phyloP scores from a whole-genome alignment of 1,140 invertebrate genomes.

The Brachionus rubens region DNA sequence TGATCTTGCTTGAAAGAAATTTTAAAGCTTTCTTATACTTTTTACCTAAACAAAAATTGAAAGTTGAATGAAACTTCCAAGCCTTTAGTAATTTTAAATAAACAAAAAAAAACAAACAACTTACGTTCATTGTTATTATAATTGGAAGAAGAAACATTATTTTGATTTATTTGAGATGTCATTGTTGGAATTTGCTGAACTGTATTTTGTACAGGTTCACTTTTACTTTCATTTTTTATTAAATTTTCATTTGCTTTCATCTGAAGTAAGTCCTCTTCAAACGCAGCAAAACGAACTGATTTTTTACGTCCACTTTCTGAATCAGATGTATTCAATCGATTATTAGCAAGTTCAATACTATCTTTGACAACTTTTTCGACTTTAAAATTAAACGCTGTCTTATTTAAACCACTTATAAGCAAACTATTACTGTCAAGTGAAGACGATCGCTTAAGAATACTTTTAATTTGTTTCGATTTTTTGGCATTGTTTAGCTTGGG shows the following conservation, averaged over 20 bases:
- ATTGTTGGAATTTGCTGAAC: too few relatives aligned
- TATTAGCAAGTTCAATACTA: slow-evolving; percentile 34
- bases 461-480: slow-evolving; percentile 18
- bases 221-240: not conserved
- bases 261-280: not conserved
- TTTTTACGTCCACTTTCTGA: slow-evolving; percentile 20
- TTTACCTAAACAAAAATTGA: too few relatives aligned
- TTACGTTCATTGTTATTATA: too few relatives aligned
- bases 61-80: too few relatives aligned
- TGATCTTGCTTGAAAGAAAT: too few relatives aligned
- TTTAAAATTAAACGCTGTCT: not conserved
- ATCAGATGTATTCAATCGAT: not conserved
- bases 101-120: too few relatives aligned
- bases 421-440: slow-evolving; percentile 8
- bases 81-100: too few relatives aligned
- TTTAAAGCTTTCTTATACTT: too few relatives aligned
- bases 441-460: slow-evolving; percentile 26
- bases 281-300: slow-evolving; percentile 15
- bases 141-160: too few relatives aligned
- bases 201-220: too few relatives aligned
- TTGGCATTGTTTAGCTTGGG: not conserved
- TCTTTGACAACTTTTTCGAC: slow-evolving; percentile 12
- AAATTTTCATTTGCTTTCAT: not conserved
- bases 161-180: not conserved
- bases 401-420: not conserved